Percentiles rank a stretch among this genome's conserved stretches.
Conservation (phyloP, 2,113 vertebrate genomes). For the Dicentrarchus labrax region DNA sequence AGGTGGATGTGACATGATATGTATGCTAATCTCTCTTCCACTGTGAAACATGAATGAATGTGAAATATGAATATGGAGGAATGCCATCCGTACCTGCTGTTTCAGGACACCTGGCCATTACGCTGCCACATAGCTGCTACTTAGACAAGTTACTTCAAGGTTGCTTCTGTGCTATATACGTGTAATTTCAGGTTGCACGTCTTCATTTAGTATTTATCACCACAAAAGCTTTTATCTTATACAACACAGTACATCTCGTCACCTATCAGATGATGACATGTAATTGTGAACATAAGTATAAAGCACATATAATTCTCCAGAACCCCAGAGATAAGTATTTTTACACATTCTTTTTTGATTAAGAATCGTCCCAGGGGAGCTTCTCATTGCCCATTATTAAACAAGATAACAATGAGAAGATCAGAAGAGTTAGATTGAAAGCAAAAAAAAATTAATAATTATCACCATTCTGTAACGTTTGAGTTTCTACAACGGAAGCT, state of each 20-base stretch:
- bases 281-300: background rate
- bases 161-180: background rate
- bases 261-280: background rate
- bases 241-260: background rate
- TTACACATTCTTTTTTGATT: conserved; percentile 50
- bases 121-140: conserved; percentile 17
- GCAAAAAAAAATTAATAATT: conserved; percentile 41
- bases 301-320: background rate
- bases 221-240: background rate
- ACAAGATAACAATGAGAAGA: conserved; percentile 43
- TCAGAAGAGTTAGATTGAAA: conserved; percentile 52
- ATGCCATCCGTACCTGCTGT: conserved; percentile 52
- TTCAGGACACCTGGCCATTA: conserved; percentile 68
- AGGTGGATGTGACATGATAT: conserved; percentile 55
- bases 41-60: conserved; percentile 59
- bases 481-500: conserved; percentile 8
- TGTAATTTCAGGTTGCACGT: conserved; percentile 1
- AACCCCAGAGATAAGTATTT: background rate
- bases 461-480: conserved; percentile 30
- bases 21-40: conserved; percentile 62
- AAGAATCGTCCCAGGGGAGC: conserved; percentile 47
- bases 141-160: conserved; percentile 40
- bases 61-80: conserved; percentile 67
- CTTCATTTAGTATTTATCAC: conserved; percentile 9
- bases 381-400: conserved; percentile 48